Evolutionary conservation across 2,888 invertebrate genomes (phyloP), one percentile per base, ranked within the genome.

Genomic region (Saturnia japonica): DNA sequence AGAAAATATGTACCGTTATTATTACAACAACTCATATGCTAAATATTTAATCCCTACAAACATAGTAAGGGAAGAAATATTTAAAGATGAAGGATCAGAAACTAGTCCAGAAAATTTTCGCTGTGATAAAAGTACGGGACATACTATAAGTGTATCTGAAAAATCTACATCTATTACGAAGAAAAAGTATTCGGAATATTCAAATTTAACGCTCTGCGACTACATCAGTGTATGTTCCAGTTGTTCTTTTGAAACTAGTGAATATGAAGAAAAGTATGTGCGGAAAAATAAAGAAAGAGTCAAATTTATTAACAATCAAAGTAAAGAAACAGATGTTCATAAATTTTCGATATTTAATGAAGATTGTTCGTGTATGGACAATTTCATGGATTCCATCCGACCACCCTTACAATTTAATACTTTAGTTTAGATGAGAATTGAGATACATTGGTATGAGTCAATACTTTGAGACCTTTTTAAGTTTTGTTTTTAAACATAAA

Each of bases 1-100:
- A 19, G 64, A 64, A 64, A 64, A 40, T n/a, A n/a, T 40, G 64
- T 12, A 40, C n/a, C 7, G 19, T 40, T 40, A 8, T 64, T n/a
- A 64, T 64, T 40, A 64, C 40, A 64, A 64, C 19, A 64, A 19
- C 69, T 74, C 82, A 11, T 91, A 89, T 69, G 85, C 89, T 1
- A 83, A 83, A 16, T 90, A 90, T 72, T 82, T 79, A 47, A 72
- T 85, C 68, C 83, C 85, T 14, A 74, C 85, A 70, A 84, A 78
- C 72, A 70, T 87, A 25, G 72, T 88, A 66, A 78, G 81, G 42
- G 77, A 78, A 16, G 79, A 77, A 51, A 68, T 75, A 1, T 76
- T 86, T 25, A 91, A 91, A 83, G 91, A 91, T 68, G 86, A 85
- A 72, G 87, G 85, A 71, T 78, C 81, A 0, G 88, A 85, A 80